These are phyloP conservation scores for Cyphomyrus discorhynchus DNA, from an alignment of 2,113 vertebrate species.

Conservation along the genomic window DNA sequence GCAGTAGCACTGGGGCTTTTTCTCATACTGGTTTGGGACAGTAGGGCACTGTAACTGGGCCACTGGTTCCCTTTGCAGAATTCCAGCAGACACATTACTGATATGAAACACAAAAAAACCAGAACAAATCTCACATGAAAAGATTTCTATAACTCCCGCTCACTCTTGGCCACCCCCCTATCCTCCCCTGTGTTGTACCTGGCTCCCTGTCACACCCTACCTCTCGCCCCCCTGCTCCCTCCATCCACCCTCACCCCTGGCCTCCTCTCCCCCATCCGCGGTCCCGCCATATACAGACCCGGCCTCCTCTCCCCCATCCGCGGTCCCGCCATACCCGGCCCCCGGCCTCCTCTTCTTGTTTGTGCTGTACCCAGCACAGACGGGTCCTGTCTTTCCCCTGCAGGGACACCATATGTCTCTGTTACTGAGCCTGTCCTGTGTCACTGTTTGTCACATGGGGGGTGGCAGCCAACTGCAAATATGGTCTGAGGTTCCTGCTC, in stretches of 20 bases:
- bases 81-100: neutral
- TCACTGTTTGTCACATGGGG: neutral
- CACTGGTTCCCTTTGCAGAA: neutral
- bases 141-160: neutral
- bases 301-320: too few relatives aligned
- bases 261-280: neutral
- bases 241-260: neutral
- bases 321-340: neutral
- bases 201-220: neutral
- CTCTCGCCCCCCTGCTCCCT: neutral
- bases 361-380: neutral
- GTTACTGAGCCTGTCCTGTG: neutral
- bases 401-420: neutral
- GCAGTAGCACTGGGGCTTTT: neutral
- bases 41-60: neutral
- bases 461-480: neutral
- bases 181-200: neutral
- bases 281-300: too few relatives aligned
- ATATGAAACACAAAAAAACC: neutral
- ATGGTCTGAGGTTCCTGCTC: neutral
- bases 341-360: neutral
- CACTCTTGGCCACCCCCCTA: neutral
- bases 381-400: neutral
- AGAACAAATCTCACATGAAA: neutral
- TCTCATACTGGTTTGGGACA: neutral